Evolutionary conservation across 2,113 vertebrate genomes (phyloP), one percentile per base, ranked within the genome.

Genomic region (Apistogramma diplotaenia): DNA sequence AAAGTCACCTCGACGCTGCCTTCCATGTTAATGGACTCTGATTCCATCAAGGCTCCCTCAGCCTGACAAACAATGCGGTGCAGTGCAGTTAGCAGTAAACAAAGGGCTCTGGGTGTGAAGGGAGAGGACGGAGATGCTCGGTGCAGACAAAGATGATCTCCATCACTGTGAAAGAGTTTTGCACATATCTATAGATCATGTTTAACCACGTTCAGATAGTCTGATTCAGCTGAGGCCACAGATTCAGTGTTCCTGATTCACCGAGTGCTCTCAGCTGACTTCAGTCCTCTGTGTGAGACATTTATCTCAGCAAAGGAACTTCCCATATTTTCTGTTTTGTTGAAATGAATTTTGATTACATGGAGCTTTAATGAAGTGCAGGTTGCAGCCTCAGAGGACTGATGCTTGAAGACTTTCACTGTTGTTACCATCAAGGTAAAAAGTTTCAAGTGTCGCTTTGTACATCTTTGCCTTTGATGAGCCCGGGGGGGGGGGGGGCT

Each of bases 21-120:
- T 94, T 95, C 94, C 94, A 94, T 95, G 93, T 93, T 95, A 95
- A 96, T 95, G 93, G 90, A 94, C 89, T 94, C 89, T 88, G 92
- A 85, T 88, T 93, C 91, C 90, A 93, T 95, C 92, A 93, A 88
- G 83, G 90, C 89, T 89, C 82, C 87, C 61, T 86, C 61, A 67
- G 87, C 85, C 84, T 80, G 86, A 89, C 86, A 89, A 93, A 94
- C 89, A 92, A 90, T 76, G 83, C 84, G 5, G 80, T 25, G 11
- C 82, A 18, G 49, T 76, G 81, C 25, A 77, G 71, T 72, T 74
- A 11, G 85, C 72, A 33, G 87, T 86, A 90, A 88, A 91, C 90
- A 92, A 91, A 85, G 82, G 89, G 73, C 87, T 49, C 59, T 61
- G 51, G 76, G 71, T 76, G n/a, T 4, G 70, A 82, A 71, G 65